Conservation (phyloP, 1,140 invertebrate species). For the Solenopsis invicta region DNA sequence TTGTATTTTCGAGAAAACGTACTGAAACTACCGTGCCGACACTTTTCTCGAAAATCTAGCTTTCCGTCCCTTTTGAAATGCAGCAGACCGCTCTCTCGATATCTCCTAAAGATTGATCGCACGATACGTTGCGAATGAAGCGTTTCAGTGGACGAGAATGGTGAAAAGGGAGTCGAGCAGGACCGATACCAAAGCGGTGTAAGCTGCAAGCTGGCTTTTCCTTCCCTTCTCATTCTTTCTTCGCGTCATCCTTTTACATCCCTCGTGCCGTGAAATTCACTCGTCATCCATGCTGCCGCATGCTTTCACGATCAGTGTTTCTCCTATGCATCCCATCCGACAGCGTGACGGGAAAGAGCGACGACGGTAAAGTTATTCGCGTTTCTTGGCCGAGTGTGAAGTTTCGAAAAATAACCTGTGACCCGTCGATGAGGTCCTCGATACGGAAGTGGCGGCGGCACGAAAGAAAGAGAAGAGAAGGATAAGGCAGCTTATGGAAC, state of each 20-base stretch:
- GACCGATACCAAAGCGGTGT: neutral
- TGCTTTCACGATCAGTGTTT: conserved; percentile 54
- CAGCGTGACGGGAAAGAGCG: neutral
- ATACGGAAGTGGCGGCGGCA: neutral
- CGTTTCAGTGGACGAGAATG: conserved; percentile 29
- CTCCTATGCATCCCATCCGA: neutral
- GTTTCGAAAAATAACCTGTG: conserved; percentile 51
- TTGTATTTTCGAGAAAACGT: neutral
- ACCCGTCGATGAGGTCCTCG: conserved; percentile 47
- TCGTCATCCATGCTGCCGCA: conserved; percentile 49
- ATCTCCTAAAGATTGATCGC: conserved; percentile 42
- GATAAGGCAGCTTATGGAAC: conserved; percentile 34
- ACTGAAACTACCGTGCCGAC: neutral
- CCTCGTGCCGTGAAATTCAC: conserved; percentile 31
- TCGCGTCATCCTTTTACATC: neutral
- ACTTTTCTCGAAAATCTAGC: neutral
- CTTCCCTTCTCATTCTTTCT: neutral
- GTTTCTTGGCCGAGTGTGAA: conserved; percentile 35
- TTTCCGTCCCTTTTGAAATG: conserved; percentile 2
- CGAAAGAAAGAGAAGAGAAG: neutral
- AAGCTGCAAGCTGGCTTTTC: conserved; percentile 35
- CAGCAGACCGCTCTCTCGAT: neutral
- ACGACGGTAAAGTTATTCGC: conserved; percentile 61
- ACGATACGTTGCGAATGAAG: conserved; percentile 37
- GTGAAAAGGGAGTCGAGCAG: neutral